A percentile compares a stretch with the other conserved stretches of the same genome.
These are phyloP conservation scores for Phrixothrix hirtus DNA, from an alignment of 2,888 invertebrate genomes.

Conservation along the genomic window DNA sequence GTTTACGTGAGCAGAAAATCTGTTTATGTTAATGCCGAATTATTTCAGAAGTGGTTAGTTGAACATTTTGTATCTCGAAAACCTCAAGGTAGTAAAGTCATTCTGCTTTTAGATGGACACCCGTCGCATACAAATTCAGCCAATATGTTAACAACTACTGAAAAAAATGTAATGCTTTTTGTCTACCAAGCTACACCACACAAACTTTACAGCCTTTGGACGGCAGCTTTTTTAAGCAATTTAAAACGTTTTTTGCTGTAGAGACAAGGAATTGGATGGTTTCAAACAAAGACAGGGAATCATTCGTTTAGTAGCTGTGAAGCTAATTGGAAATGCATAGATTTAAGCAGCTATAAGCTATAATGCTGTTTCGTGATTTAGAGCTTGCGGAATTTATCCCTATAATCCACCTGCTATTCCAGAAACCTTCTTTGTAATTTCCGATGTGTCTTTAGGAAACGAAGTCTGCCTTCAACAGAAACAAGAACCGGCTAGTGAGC, in stretches of 20 bases:
- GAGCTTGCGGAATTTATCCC: constrained; percentile 18
- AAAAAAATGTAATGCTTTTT: not conserved
- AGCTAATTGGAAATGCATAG: not conserved
- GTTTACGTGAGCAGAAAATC: not conserved
- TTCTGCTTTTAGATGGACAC: not conserved
- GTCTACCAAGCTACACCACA: not conserved
- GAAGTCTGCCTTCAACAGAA: not conserved
- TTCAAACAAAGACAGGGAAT: not conserved
- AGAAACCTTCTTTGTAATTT: too few species aligned
- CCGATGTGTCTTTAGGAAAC: not conserved
- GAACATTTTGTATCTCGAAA: too few species aligned
- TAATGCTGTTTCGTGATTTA: constrained; percentile 26
- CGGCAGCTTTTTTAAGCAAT: not conserved
- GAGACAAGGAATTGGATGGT: not conserved
- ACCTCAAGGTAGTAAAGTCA: not conserved
- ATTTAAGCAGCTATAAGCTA: constrained; percentile 15
- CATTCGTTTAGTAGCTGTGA: not conserved
- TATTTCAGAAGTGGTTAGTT: too few species aligned
- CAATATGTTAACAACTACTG: not conserved
- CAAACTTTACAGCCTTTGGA: not conserved
- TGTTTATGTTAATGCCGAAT: too few species aligned
- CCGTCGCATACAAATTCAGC: too few species aligned
- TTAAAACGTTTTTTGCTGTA: not conserved
- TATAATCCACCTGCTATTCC: constrained; percentile 20
- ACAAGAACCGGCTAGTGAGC: not conserved